Evolutionary conservation across 2,888 invertebrate genomes (phyloP), one percentile per base, ranked within the genome.

Genomic region (Sthenelais limicola): DNA sequence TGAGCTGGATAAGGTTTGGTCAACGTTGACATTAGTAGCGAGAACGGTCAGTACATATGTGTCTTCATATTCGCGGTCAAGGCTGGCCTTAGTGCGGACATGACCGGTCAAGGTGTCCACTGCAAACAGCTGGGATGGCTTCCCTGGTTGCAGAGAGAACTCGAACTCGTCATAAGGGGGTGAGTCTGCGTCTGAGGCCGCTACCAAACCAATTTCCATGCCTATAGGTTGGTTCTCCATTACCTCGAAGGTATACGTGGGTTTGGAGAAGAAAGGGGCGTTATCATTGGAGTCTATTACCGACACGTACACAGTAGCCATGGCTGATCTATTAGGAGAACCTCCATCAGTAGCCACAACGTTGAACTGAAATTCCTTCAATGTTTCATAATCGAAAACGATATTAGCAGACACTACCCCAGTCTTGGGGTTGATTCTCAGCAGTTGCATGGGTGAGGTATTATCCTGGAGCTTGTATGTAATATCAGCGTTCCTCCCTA

Each of bases 301-400:
- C 3, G 49, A 68, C 21, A 75, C 68, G 15, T 21, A 32, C 15
- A 75, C 96, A 12, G 94, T 94, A 15, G 96, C 96, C 5, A 93
- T 94, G 69, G 96, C 95, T 71, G 95, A 94, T n/a, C 94, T 90
- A 1, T 95, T 94, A 24, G 94, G 93, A 3, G 48, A 28, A 0
- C 94, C 96, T 81, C 93, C 93, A 89, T 97, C 97, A 85, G 94
- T 93, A 5, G 96, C 97, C 86, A 93, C 93, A 72, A 96, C 91
- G 5, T 95, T 21, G 33, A 72, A 67, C 35, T 43, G n/a, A 26
- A 49, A 51, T 28, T 72, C 72, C 38, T 30, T 52, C 21, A 33
- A 51, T 3, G 51, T 48, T 30, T 72, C 72, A 38, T 33, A 67
- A 28, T 72, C 72, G 26, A 72, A 66, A 15, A 67, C 30, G 24